These are phyloP conservation scores for Cydia amplana DNA, from an alignment of 1,140 invertebrate species.

Conservation along the genomic window DNA sequence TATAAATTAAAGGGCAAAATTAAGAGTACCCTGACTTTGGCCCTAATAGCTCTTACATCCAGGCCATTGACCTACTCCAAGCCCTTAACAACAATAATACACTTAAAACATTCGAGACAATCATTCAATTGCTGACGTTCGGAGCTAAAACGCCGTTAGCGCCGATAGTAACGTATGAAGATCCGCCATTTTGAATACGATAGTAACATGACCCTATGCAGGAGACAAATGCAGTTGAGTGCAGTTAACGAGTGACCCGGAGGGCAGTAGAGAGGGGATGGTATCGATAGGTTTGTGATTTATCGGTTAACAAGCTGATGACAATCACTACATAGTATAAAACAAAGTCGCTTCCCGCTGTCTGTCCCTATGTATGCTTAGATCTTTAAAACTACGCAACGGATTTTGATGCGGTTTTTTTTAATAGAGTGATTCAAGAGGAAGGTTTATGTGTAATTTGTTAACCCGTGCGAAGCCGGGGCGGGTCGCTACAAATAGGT, in stretches of 20 bases:
- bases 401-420: too few relatives aligned
- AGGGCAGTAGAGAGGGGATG: slow-evolving; percentile 46
- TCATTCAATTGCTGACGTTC: not conserved
- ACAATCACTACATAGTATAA: too few relatives aligned
- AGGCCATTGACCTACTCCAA: not conserved
- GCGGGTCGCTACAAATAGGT: not conserved
- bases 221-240: slow-evolving; percentile 9
- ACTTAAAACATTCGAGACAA: slow-evolving; percentile 18
- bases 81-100: not conserved
- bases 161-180: not conserved
- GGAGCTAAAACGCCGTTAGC: not conserved
- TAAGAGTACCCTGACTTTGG: not conserved
- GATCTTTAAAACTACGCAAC: too few relatives aligned
- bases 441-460: too few relatives aligned
- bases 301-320: not conserved
- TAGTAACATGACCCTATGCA: not conserved
- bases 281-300: slow-evolving; percentile 32
- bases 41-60: not conserved
- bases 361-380: too few relatives aligned
- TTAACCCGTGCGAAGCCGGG: too few relatives aligned
- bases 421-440: too few relatives aligned
- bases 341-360: too few relatives aligned
- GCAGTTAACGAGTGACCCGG: slow-evolving; percentile 27
- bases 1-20: too few relatives aligned
- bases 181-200: not conserved